A percentile compares a stretch with the other conserved stretches of the same genome.
Conservation (phyloP, 2,888 invertebrate genomes). For the Trachelus troglodyta region DNA sequence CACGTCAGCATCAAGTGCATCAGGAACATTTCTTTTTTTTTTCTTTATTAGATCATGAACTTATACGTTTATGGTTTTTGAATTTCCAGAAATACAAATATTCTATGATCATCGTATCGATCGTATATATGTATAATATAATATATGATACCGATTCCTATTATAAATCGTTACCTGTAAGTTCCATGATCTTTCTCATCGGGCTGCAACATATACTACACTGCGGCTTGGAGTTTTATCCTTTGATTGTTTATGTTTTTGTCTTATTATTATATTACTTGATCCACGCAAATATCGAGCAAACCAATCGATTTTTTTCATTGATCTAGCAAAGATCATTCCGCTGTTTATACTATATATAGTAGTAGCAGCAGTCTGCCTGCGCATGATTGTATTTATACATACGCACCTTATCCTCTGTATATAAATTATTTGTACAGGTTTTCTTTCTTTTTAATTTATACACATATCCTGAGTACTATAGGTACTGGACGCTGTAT, state of each 20-base stretch:
- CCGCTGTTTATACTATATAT: not conserved
- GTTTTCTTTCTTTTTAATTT: conserved; percentile 12
- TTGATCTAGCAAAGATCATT: not conserved
- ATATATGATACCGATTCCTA: not conserved
- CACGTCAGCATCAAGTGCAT: not conserved
- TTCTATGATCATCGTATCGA: not conserved
- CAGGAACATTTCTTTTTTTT: not conserved
- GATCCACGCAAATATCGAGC: not conserved
- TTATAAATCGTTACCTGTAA: not conserved
- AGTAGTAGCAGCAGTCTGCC: conserved; percentile 17
- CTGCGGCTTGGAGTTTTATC: not conserved
- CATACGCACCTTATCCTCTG: conserved; percentile 19
- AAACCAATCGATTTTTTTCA: not conserved
- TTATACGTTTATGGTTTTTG: not conserved
- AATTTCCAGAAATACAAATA: not conserved
- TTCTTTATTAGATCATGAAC: not conserved
- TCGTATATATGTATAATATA: not conserved
- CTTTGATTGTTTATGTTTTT: not conserved
- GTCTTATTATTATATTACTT: not conserved
- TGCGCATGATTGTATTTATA: conserved; percentile 24
- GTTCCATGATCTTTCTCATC: not conserved
- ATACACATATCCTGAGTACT: conserved; percentile 10
- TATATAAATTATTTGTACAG: conserved; percentile 18
- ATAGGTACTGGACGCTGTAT: conserved; percentile 5
- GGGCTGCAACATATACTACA: not conserved